A percentile compares a stretch with the other conserved stretches of the same genome.
Conservation (phyloP, 2,797 vertebrate genomes). For the Carduelis carduelis region DNA sequence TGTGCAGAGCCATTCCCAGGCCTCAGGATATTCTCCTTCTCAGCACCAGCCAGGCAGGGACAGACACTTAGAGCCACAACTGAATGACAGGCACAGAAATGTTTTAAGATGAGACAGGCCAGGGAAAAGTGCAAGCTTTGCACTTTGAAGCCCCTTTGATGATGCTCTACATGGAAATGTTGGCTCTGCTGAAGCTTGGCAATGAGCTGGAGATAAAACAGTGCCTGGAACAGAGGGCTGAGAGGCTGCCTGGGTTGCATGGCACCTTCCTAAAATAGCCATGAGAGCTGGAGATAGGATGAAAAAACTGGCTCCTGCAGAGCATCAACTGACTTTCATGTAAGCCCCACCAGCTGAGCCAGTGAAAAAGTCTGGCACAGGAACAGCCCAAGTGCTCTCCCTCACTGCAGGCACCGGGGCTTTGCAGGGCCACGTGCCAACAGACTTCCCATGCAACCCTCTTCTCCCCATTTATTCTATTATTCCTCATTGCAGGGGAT, state of each 20-base stretch:
- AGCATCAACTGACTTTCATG: conserved; percentile 40
- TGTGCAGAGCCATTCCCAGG: background rate
- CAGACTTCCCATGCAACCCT: background rate
- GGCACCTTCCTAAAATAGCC: conserved; percentile 55
- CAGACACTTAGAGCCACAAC: background rate
- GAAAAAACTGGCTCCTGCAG: conserved; percentile 12
- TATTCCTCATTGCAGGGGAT: background rate
- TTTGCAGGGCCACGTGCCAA: background rate
- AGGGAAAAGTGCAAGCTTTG: background rate
- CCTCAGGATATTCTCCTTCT: background rate
- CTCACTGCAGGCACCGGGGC: background rate
- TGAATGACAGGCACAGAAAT: background rate
- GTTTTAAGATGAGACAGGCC: background rate
- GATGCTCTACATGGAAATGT: background rate
- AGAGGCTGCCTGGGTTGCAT: background rate
- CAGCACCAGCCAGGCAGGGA: background rate
- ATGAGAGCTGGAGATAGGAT: background rate
- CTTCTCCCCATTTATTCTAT: background rate
- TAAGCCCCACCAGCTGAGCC: conserved; percentile 37
- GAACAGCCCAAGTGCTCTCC: background rate
- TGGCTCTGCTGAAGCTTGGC: conserved; percentile 19
- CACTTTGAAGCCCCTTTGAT: background rate
- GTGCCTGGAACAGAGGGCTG: background rate
- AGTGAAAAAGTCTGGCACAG: conserved; percentile 29
- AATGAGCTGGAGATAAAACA: background rate